Base-by-base conservation (phyloP, 2,888 invertebrate genomes). In the Acleris sparsana region DNA sequence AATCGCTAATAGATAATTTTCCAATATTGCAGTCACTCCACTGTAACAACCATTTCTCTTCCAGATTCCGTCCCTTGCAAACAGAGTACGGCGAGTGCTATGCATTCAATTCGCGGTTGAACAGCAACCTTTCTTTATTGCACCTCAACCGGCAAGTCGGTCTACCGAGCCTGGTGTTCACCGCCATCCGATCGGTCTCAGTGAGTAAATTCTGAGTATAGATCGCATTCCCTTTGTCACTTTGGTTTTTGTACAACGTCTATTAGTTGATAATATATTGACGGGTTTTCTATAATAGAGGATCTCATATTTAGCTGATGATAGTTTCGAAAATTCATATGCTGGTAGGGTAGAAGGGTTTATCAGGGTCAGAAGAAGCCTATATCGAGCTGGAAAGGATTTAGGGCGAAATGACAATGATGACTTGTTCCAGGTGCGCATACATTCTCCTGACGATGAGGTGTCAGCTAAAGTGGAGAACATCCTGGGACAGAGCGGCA, bases 361-460 rank as follows among this genome's bases (percentile, higher is more conserved):
- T 33, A 1, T 25, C 25, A 22, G 22, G 22, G 22, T 22, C 22
- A 22, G 0, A 0, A 4, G 22, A 22, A 22, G 22, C 22, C 22
- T 22, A 22, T 22, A 22, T 22, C 22, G 3, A 22, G 22, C 2
- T 22, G 3, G 29, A 6, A 29, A 5, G 29, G 1, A 0, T 33
- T 33, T 33, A 7, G 9, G 33, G 0, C 9, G 9, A 33, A 33
- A 33, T 33, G 2, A 9, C n/a, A 1, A 44, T 44, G 44, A 13
- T 44, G 25, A 25, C 5, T 25, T 57, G 52, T 88, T 90, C 61
- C 75, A 95, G 95, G 78, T 95, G 53, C 92, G 92, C 73, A 85
- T 94, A 52, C 95, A 95, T 75, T 92, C 94, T 0, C 88, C 93
- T 1, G 93, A 94, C 75, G 95, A 95, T 72, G 89, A 94, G 60